These are phyloP conservation scores for Pempheris klunzingeri DNA, from an alignment of 2,797 vertebrate species.

Conservation along the genomic window DNA sequence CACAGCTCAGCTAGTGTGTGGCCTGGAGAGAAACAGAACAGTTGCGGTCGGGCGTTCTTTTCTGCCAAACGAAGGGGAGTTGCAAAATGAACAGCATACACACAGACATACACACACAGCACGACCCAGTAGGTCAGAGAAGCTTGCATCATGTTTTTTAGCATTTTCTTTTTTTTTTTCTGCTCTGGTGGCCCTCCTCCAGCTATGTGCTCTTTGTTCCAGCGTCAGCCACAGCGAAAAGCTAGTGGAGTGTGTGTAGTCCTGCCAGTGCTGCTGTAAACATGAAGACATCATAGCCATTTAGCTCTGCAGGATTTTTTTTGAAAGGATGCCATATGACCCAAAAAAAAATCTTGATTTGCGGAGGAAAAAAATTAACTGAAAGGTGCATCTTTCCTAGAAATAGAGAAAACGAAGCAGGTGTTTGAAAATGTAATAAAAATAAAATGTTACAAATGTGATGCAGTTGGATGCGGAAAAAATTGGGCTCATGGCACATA, in stretches of 20 bases:
- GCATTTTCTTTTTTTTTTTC: constrained; percentile 42
- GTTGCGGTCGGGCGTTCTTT: constrained; percentile 36
- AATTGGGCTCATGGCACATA: constrained; percentile 1
- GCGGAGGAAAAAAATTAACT: not conserved
- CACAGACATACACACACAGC: constrained; percentile 24
- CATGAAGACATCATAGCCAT: constrained; percentile 56
- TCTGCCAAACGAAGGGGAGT: constrained; percentile 47
- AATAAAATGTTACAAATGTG: constrained; percentile 20
- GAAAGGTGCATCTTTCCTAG: constrained; percentile 14
- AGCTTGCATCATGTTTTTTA: constrained; percentile 58
- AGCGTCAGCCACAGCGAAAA: constrained; percentile 36
- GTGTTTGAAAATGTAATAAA: constrained; percentile 15
- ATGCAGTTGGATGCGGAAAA: not conserved
- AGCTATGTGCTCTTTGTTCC: constrained; percentile 69
- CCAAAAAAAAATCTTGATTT: constrained; percentile 33
- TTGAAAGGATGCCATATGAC: constrained; percentile 41
- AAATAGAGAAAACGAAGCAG: constrained; percentile 1
- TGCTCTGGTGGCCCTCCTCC: constrained; percentile 63
- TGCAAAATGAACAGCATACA: constrained; percentile 48
- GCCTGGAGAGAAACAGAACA: constrained; percentile 55
- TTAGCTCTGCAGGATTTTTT: constrained; percentile 32
- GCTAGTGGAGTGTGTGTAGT: constrained; percentile 54
- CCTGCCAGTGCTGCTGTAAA: constrained; percentile 65
- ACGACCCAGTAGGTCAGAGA: constrained; percentile 61
- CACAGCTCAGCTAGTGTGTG: constrained; percentile 44